Evolutionary conservation across 53 echinoderm and acorn worm species (phyloP).

Genomic region (Astropecten irregularis): DNA sequence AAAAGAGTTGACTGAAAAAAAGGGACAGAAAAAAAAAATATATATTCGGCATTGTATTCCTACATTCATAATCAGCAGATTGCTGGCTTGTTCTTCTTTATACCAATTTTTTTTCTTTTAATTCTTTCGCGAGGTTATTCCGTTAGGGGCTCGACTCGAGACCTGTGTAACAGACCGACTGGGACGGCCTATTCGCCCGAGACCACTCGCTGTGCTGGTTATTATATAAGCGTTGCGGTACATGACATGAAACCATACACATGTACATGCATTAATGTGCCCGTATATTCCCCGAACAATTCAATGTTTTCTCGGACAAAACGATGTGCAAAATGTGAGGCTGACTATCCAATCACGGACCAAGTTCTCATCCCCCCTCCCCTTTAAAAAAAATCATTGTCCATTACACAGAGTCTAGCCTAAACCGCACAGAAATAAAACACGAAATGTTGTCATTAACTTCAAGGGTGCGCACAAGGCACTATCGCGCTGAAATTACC

Average conservation of each 20-base stretch:
- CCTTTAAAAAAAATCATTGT: constrained; percentile 23
- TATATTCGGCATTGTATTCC: constrained; percentile 24
- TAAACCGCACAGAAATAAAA: too few species aligned
- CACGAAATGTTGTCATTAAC: too few species aligned
- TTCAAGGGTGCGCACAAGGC: too few species aligned
- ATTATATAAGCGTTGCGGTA: constrained; percentile 33
- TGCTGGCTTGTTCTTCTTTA: constrained; percentile 24
- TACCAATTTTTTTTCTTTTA: not conserved
- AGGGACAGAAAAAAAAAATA: too few species aligned
- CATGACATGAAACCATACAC: constrained; percentile 36
- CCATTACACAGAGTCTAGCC: too few species aligned
- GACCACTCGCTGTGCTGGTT: constrained; percentile 32
- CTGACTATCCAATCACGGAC: constrained; percentile 15
- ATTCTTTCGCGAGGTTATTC: constrained; percentile 11
- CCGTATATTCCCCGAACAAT: constrained; percentile 27
- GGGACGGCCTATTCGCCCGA: constrained; percentile 21
- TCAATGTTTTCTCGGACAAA: constrained; percentile 28
- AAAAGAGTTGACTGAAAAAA: constrained; percentile 16
- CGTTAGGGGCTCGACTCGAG: not conserved
- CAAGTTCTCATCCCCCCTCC: not conserved
- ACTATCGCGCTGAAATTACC: too few species aligned
- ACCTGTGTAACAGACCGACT: constrained; percentile 32
- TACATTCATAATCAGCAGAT: constrained; percentile 55
- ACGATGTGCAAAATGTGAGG: constrained; percentile 14
- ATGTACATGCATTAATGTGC: too few species aligned